phyloP scores from a whole-genome alignment of 2,797 vertebrate genomes.

The Uromys caudimaculatus region DNA sequence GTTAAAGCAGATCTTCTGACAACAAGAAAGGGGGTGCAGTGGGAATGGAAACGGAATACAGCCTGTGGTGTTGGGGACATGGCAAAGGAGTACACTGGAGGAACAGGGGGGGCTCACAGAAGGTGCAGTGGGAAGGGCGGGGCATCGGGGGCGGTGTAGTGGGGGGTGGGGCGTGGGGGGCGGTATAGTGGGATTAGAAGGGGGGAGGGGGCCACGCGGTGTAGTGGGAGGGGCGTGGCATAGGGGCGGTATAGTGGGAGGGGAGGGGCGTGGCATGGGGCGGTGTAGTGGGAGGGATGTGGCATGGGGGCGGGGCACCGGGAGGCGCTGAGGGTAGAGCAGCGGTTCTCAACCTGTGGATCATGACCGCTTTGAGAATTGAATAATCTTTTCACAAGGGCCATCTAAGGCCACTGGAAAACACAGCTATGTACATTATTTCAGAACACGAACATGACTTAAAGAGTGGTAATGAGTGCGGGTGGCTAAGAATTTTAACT shows the following conservation, averaged over 20 bases:
- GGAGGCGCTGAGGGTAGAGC: not conserved
- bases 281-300: no score
- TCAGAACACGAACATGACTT: not conserved
- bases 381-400: not conserved
- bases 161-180: no score
- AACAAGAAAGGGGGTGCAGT: not conserved
- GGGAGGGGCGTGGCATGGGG: fast-evolving
- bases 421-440: not conserved
- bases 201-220: fast-evolving
- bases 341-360: not conserved
- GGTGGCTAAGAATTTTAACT: not conserved
- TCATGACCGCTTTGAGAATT: not conserved
- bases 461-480: not conserved
- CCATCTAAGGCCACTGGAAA: not conserved
- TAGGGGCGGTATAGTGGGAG: fast-evolving
- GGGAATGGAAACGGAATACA: not conserved
- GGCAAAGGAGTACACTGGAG: no score
- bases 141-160: not conserved
- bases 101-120: fast-evolving
- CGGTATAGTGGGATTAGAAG: no score
- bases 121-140: fast-evolving
- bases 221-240: no score
- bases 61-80: not conserved
- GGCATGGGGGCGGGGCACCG: not conserved
- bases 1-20: not conserved